Evolutionary conservation across 2,888 invertebrate species (phyloP), one percentile per base, ranked within the genome.

Genomic region (Sminthurinus aureus): DNA sequence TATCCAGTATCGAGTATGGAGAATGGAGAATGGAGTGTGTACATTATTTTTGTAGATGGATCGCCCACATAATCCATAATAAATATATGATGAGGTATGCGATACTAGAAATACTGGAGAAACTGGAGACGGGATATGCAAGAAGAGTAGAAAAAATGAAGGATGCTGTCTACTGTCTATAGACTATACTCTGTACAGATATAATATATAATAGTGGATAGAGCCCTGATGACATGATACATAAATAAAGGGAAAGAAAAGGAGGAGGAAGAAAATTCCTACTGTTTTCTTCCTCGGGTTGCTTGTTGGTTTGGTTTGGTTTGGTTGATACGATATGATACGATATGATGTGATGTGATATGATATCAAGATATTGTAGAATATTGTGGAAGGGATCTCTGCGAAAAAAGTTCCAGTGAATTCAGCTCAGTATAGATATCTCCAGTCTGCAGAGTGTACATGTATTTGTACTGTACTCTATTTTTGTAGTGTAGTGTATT

Each of bases 381-480:
- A n/a, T n/a, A n/a, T n/a, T n/a, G n/a, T n/a, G n/a, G 58, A 15
- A 58, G 9, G 18, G 58, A 58, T 58, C 58, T 58, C 58, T 0
- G 58, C 9, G 58, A 73, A 78, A 66, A 66, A 78, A 78, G 78
- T 78, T 78, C 26, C 64, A 78, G 26, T 66, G 26, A 78, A 78
- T 64, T 64, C 64, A 26, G 78, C 58, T 58, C 9, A 3, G 9
- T 64, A 58, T 24, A 38, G 38, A 38, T 38, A 38, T 38, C 38
- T 38, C 38, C 38, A 38, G 38, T 38, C 38, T 38, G 3, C 38
- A 38, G 38, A 38, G 9, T 58, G 58, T 58, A 18, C 58, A 18
- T 58, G 58, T 58, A 18, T 38, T 38, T 58, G 58, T 58, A 18
- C 58, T 58, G 58, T 69, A 20, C n/a, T 58, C 9, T 58, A 58